Base-by-base conservation (phyloP, 2,113 vertebrate species). In the Plestiodon gilberti region DNA sequence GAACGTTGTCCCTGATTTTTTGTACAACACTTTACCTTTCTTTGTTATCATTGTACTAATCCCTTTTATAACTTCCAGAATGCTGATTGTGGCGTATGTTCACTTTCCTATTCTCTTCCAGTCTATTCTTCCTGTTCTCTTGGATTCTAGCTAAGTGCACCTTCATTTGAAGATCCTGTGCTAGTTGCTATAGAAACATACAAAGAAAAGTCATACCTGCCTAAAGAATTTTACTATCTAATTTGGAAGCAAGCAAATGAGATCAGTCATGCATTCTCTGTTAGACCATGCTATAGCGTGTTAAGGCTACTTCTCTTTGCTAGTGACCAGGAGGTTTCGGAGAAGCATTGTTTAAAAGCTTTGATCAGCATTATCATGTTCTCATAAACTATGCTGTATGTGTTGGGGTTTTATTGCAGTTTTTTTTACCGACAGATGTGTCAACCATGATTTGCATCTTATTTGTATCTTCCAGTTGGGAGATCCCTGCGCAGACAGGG, bases 201-300 rank as follows among this genome's bases (percentile, higher is more conserved):
- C 14, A 52, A 55, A 28, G 52, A 35, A 52, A 55, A 14, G 2
- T 0, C 0, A 76, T 83, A 28, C 25, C 86, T 91, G 76, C n/a
- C 74, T 82, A 40, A 87, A 65, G 40, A 33, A n/a, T 0, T 35
- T 64, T 38, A 73, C 52, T 69, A 38, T 14, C 76, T 55, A 67
- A 38, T 35, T 91, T 82, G 43, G 74, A 55, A 75, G 55, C 83
- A 75, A 80, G 71, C 70, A 88, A 61, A 89, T 85, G 15, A 30
- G 62, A 6, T 70, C 83, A 69, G 48, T 40, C 75, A 28, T 78
- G 52, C 25, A 17, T 13, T 83, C n/a, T 40, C 7, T 48, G n/a
- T 48, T 77, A 77, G 61, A 6, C 64, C 40, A 22, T 73, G 35
- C 22, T 87, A 0, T 3, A 69, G 4, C 18, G 43, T 25, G 55